A percentile compares a stretch with the other conserved stretches of the same genome.
phyloP scores from a whole-genome alignment of 1,140 invertebrate species.

The Mya arenaria region DNA sequence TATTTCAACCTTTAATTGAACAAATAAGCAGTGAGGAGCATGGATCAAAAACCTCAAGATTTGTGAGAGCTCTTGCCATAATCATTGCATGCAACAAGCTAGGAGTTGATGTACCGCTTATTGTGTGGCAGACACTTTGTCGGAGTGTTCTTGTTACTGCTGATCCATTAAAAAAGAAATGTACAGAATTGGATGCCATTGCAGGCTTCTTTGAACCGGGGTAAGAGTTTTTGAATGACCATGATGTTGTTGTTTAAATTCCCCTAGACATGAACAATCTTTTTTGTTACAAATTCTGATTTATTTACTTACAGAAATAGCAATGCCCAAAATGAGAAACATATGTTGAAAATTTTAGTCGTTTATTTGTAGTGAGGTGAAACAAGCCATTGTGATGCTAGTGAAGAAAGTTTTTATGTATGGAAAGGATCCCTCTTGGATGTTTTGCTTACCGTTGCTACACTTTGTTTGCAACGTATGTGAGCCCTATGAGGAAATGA shows the following conservation, averaged over 20 bases:
- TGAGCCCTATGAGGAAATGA: constrained; percentile 6
- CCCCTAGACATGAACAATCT: background rate
- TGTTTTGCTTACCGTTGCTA: background rate
- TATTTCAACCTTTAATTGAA: background rate
- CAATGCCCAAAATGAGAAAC: no score
- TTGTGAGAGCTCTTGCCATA: background rate
- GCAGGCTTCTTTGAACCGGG: background rate
- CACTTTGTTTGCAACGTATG: constrained; percentile 14
- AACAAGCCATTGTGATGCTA: background rate
- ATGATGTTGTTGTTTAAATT: no score
- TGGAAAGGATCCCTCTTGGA: background rate
- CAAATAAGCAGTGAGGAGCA: background rate
- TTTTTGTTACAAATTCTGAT: no score
- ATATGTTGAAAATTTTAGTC: no score
- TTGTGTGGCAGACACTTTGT: background rate
- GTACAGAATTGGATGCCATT: background rate
- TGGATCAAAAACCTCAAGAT: background rate
- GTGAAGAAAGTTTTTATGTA: background rate
- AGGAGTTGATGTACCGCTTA: background rate
- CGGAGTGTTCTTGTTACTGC: background rate
- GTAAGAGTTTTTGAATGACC: no score
- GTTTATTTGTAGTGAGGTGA: background rate
- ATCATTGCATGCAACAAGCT: background rate
- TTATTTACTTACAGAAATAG: no score
- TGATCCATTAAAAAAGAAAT: background rate